These are phyloP conservation scores for Malurus splendens DNA, from an alignment of 2,797 vertebrate genomes.

Conservation along the genomic window DNA sequence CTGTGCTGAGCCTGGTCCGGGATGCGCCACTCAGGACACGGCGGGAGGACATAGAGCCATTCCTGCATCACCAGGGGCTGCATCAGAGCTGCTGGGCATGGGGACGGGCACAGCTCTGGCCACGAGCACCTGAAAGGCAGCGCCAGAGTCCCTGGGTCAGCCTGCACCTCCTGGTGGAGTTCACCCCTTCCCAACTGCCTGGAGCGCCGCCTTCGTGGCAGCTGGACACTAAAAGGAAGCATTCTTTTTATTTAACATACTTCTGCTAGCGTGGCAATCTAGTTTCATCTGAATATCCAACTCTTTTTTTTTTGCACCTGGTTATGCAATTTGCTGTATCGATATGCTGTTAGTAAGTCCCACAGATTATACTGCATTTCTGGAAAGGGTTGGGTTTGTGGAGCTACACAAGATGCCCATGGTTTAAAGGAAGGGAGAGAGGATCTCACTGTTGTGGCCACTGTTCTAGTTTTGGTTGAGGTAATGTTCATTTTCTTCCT, in stretches of 20 bases:
- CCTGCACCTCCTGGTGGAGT: not conserved
- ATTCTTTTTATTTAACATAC: not conserved
- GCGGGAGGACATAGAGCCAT: conserved; percentile 68
- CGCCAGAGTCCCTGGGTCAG: not conserved
- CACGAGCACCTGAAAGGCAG: conserved; percentile 56
- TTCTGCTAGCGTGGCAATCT: not conserved
- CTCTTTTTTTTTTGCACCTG: not conserved
- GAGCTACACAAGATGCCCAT: not conserved
- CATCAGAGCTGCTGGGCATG: conserved; percentile 67
- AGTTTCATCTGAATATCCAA: not conserved
- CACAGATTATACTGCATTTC: not conserved
- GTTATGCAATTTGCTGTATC: not conserved
- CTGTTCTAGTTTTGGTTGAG: not conserved
- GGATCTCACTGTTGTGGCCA: not conserved
- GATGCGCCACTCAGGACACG: conserved; percentile 69
- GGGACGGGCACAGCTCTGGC: not conserved
- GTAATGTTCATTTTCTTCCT: not conserved
- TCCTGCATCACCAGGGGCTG: conserved; percentile 77
- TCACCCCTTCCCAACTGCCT: not conserved
- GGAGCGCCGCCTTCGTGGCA: rapidly evolving
- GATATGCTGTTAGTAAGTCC: not conserved
- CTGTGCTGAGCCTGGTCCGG: conserved; percentile 24
- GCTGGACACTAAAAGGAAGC: not conserved
- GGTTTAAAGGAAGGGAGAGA: not conserved
- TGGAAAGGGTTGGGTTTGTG: not conserved